Conservation (phyloP, 2,888 invertebrate species). For the Caenorhabditis imperialis region DNA sequence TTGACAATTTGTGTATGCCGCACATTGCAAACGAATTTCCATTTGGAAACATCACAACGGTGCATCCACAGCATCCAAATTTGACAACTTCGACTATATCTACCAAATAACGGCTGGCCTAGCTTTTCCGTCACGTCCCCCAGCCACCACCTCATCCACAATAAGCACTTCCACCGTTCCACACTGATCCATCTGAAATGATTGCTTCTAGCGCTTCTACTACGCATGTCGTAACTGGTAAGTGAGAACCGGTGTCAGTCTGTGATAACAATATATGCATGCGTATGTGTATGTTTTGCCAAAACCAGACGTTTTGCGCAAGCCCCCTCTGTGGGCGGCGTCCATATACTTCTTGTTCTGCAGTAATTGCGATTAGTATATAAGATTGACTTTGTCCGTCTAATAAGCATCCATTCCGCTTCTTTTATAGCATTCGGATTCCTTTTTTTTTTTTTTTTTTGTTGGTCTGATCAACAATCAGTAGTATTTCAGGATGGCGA, state of each 20-base stretch:
- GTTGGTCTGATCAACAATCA: too few species aligned
- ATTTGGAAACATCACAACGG: too few species aligned
- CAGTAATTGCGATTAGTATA: conserved; percentile 56
- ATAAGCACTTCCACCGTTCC: conserved; percentile 14
- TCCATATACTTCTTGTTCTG: conserved; percentile 34
- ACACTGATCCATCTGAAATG: conserved; percentile 26
- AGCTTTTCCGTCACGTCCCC: neutral
- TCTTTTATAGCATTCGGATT: conserved; percentile 6
- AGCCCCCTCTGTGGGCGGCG: conserved; percentile 36
- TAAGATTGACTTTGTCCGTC: conserved; percentile 41
- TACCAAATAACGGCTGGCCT: neutral
- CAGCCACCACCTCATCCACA: neutral
- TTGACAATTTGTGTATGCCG: too few species aligned
- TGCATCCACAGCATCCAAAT: too few species aligned
- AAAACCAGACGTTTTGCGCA: conserved; percentile 51
- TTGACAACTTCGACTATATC: too few species aligned
- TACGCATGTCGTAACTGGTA: conserved; percentile 47
- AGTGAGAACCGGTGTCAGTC: conserved; percentile 52
- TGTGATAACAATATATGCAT: conserved; percentile 37
- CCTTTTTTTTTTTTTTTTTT: neutral
- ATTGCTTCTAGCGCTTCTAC: too few species aligned
- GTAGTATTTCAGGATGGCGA: conserved; percentile 46
- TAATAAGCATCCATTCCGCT: conserved; percentile 32
- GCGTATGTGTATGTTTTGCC: conserved; percentile 35
- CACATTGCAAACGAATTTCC: too few species aligned